These are phyloP conservation scores for Schizopygopsis malacanthus DNA, from an alignment of 2,797 vertebrate genomes.

Conservation along the genomic window DNA sequence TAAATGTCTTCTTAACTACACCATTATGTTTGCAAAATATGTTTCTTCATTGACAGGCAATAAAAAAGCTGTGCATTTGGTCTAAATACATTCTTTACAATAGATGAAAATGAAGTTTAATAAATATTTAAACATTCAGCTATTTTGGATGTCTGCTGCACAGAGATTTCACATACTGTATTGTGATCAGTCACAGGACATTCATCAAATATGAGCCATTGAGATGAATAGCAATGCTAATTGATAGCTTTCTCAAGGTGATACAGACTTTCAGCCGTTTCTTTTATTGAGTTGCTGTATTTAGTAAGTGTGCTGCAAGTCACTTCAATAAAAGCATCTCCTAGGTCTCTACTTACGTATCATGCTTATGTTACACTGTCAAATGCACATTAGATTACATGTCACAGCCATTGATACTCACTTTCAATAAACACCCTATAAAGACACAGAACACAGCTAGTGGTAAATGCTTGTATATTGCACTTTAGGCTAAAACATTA, in stretches of 20 bases:
- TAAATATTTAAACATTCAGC: neutral
- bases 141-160: neutral
- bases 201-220: neutral
- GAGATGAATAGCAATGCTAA: constrained; percentile 16
- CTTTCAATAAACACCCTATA: constrained; percentile 4
- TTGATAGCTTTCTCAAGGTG: neutral
- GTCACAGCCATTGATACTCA: constrained; percentile 4
- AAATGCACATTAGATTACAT: neutral
- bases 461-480: neutral
- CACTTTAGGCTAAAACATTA: constrained; percentile 10
- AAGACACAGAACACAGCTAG: neutral
- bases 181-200: constrained; percentile 1
- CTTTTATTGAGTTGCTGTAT: neutral
- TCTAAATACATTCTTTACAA: neutral
- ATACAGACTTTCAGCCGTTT: neutral
- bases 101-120: neutral
- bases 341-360: neutral
- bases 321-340: constrained; percentile 12
- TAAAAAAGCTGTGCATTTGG: neutral
- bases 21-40: neutral
- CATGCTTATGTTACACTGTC: constrained; percentile 7
- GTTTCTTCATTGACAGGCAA: neutral
- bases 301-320: neutral
- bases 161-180: neutral
- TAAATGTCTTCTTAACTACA: neutral